phyloP scores from a whole-genome alignment of 64 coral and sea anemone species.

The Acropora tenuis region DNA sequence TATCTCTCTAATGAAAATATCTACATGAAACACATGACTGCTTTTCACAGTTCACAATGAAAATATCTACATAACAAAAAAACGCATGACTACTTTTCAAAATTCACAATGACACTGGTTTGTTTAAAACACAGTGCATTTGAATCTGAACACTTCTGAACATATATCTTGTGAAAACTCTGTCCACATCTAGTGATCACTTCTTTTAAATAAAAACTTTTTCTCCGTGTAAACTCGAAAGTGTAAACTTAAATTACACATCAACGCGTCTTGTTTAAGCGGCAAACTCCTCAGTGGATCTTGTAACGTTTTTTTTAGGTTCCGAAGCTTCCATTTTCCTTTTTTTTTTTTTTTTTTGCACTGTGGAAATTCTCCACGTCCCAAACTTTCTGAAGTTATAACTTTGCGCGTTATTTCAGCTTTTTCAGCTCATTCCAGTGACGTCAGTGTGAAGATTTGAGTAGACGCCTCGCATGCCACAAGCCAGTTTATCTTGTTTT shows the following conservation, averaged over 20 bases:
- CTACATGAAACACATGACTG: conserved; percentile 30
- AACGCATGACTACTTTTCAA: conserved; percentile 6
- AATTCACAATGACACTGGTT: neutral
- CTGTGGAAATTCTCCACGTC: neutral
- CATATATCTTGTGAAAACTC: neutral
- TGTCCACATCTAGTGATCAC: neutral
- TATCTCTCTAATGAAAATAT: conserved; percentile 23
- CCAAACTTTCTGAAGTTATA: neutral
- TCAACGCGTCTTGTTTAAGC: neutral
- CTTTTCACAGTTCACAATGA: neutral
- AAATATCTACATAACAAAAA: neutral
- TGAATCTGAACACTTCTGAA: neutral
- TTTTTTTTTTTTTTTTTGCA: neutral
- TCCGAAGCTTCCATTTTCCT: neutral
- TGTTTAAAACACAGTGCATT: neutral
- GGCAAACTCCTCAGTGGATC: neutral
- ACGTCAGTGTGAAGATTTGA: neutral
- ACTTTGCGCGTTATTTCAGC: neutral
- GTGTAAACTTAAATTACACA: neutral
- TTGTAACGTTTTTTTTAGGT: neutral
- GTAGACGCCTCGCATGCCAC: neutral
- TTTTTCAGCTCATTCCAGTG: neutral
- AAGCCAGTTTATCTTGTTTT: neutral
- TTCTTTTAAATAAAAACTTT: neutral
- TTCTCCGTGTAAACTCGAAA: neutral